A percentile compares a stretch with the other conserved stretches of the same genome.
These are phyloP conservation scores for Paramormyrops hopkinsi DNA, from an alignment of 2,797 vertebrate genomes.

Conservation along the genomic window DNA sequence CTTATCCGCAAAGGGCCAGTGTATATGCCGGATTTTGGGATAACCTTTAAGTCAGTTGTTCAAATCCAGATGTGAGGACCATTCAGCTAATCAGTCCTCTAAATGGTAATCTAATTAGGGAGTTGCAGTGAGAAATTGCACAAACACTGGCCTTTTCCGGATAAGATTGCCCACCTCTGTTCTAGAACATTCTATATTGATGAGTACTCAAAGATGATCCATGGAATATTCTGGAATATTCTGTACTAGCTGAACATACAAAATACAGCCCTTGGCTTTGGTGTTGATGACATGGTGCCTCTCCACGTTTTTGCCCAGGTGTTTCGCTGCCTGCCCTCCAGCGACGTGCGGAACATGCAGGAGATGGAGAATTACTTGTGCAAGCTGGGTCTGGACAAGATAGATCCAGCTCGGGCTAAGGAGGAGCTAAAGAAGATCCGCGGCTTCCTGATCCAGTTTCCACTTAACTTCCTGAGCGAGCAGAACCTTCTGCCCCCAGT, in stretches of 20 bases:
- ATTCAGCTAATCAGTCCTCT: background rate
- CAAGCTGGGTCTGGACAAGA: slow-evolving; percentile 70
- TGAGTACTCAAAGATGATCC: background rate
- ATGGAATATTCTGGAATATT: background rate
- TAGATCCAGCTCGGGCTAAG: slow-evolving; percentile 68
- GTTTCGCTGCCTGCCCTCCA: slow-evolving; percentile 87
- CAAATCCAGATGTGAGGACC: background rate
- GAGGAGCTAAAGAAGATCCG: slow-evolving; percentile 89
- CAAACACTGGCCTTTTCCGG: background rate
- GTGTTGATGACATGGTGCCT: background rate
- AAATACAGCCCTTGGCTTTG: background rate
- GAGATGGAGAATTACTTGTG: slow-evolving; percentile 81
- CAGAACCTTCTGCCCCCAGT: slow-evolving; percentile 88
- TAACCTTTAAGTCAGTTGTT: background rate
- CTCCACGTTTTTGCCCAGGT: slow-evolving; percentile 61
- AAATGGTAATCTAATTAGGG: background rate
- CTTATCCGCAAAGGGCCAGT: background rate
- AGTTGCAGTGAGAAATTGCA: background rate
- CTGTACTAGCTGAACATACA: background rate
- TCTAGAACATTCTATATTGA: background rate
- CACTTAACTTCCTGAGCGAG: slow-evolving; percentile 86
- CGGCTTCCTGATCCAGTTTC: slow-evolving; percentile 93
- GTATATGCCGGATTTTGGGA: background rate
- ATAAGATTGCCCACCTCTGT: background rate
- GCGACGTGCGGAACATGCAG: slow-evolving; percentile 80